These are phyloP conservation scores for Hippocampus abdominalis DNA, from an alignment of 2,113 vertebrate genomes.

Conservation along the genomic window DNA sequence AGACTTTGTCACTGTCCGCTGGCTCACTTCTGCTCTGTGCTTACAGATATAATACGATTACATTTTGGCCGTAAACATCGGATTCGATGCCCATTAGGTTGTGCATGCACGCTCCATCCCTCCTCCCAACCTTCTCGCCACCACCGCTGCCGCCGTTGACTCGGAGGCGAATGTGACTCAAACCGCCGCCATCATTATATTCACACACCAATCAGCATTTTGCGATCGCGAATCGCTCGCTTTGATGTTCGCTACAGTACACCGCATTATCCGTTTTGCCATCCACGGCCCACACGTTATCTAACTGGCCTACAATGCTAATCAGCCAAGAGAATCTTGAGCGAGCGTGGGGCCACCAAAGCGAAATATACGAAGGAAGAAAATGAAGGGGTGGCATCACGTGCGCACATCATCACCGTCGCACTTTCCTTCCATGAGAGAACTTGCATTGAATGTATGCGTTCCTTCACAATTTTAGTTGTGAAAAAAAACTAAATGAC, in stretches of 20 bases:
- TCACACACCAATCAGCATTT: conserved; percentile 50
- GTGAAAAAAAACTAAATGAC: background rate
- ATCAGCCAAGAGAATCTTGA: conserved; percentile 13
- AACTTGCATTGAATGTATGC: background rate
- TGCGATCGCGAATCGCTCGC: conserved; percentile 33
- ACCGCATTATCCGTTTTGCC: conserved; percentile 40
- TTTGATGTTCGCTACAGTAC: conserved; percentile 51
- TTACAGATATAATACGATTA: conserved; percentile 19
- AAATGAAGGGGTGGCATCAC: background rate
- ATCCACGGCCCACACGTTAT: conserved; percentile 36
- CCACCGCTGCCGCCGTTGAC: conserved; percentile 2
- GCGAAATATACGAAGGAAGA: background rate
- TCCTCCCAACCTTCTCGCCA: background rate
- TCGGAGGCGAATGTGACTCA: conserved; percentile 26
- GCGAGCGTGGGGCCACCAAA: conserved; percentile 4
- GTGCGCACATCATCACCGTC: background rate
- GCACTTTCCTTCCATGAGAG: background rate
- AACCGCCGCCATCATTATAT: conserved; percentile 25
- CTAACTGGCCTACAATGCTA: conserved; percentile 28
- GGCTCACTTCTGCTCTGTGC: conserved; percentile 7
- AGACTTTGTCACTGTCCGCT: conserved; percentile 6
- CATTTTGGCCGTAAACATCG: conserved; percentile 19
- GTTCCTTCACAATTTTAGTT: background rate
- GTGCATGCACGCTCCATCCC: background rate
- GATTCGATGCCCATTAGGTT: conserved; percentile 31